Evolutionary conservation across 2,888 invertebrate species (phyloP).

Genomic region (Corythucha ciliata): DNA sequence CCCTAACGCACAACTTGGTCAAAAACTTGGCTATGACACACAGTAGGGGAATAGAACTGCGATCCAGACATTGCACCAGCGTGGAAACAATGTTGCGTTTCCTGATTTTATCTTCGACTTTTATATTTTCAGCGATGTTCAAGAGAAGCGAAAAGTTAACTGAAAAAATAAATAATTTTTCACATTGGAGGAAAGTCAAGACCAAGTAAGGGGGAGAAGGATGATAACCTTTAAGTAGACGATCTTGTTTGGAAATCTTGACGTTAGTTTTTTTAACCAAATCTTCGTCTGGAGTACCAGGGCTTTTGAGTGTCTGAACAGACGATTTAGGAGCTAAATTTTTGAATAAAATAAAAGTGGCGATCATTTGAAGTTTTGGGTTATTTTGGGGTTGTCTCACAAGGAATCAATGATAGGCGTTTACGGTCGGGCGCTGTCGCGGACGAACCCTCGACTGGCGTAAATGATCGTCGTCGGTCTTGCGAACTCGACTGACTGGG

Average conservation of each 20-base stretch:
- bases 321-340: constrained; percentile 25
- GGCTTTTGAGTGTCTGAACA: constrained; percentile 23
- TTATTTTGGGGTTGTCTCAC: constrained; percentile 6
- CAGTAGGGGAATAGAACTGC: constrained; percentile 81
- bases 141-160: constrained; percentile 69
- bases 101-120: constrained; percentile 94
- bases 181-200: too few relatives aligned
- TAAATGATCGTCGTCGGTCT: constrained; percentile 25
- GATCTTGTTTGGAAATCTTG: constrained; percentile 65
- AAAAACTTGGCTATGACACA: constrained; percentile 87
- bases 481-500: constrained; percentile 17
- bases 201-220: neutral
- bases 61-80: constrained; percentile 76
- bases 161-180: constrained; percentile 24
- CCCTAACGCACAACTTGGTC: constrained; percentile 87
- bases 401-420: constrained; percentile 27
- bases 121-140: constrained; percentile 91
- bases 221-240: constrained; percentile 59
- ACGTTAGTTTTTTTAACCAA: constrained; percentile 20
- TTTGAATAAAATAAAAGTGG: too few relatives aligned
- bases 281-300: constrained; percentile 28
- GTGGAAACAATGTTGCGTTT: constrained; percentile 83
- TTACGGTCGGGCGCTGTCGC: constrained; percentile 28
- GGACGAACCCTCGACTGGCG: constrained; percentile 26
- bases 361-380: neutral